Conservation (phyloP, 2,113 vertebrate genomes). For the Barnardius zonarius region DNA sequence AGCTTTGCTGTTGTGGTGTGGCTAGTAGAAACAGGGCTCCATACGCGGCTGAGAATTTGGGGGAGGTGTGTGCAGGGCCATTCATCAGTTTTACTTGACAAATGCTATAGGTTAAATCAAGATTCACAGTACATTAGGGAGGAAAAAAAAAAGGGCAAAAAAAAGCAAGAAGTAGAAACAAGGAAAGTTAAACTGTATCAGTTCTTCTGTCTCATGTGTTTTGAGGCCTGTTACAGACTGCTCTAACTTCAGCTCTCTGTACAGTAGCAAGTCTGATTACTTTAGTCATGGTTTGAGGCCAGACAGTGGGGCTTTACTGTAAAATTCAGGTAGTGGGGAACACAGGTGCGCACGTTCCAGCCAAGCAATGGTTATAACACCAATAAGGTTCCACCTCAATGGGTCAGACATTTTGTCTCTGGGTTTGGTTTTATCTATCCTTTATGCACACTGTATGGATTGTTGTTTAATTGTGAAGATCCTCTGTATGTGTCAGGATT, state of each 20-base stretch:
- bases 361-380: not conserved
- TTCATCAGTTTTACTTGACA: not conserved
- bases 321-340: not conserved
- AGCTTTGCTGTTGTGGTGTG: not conserved
- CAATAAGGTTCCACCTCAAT: not conserved
- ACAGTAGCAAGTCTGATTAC: not conserved
- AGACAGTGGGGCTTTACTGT: not conserved
- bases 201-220: rapidly evolving
- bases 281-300: not conserved
- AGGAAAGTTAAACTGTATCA: not conserved
- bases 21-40: not conserved
- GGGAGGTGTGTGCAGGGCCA: rapidly evolving
- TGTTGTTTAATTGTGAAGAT: not conserved
- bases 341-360: not conserved
- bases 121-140: not conserved
- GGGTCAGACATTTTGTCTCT: not conserved
- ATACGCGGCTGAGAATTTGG: not conserved
- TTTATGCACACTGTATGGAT: not conserved
- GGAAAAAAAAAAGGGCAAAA: no score
- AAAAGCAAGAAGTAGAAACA: not conserved
- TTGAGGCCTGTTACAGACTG: not conserved
- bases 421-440: not conserved
- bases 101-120: not conserved
- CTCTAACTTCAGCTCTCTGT: rapidly evolving
- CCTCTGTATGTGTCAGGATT: not conserved